Percentiles rank a stretch among this genome's conserved stretches.
Evolutionary conservation across 1,140 invertebrate genomes (phyloP).

Genomic region (Zaprionus vittiger): DNA sequence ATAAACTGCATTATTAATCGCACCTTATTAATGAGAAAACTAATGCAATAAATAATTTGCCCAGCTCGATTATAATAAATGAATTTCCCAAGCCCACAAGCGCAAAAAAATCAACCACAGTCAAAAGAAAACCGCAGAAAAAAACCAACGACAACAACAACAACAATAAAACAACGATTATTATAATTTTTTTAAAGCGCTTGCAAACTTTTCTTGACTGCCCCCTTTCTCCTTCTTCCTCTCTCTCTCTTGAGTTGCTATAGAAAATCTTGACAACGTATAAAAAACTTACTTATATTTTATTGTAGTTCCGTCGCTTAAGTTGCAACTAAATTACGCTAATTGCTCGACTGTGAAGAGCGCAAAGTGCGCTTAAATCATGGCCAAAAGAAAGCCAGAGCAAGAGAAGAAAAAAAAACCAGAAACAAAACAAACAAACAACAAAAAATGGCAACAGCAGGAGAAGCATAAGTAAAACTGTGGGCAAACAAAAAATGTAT

Average conservation of each 20-base stretch:
- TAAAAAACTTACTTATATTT: slow-evolving; percentile 54
- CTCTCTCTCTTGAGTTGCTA: not conserved
- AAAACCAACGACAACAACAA: slow-evolving; percentile 8
- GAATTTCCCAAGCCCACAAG: not conserved
- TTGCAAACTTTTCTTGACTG: slow-evolving; percentile 6
- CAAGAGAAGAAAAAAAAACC: slow-evolving; percentile 16
- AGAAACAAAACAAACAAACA: too few species aligned
- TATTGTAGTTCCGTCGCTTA: slow-evolving; percentile 75
- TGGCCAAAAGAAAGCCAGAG: slow-evolving; percentile 48
- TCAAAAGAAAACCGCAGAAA: slow-evolving; percentile 12
- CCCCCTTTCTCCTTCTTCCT: not conserved
- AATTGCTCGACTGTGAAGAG: slow-evolving; percentile 59
- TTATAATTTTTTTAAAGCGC: slow-evolving; percentile 18
- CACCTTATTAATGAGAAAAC: not conserved
- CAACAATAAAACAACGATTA: slow-evolving; percentile 29
- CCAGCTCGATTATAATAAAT: slow-evolving; percentile 2
- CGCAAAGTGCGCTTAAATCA: slow-evolving; percentile 48
- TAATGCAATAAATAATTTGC: slow-evolving; percentile 5
- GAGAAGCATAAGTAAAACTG: slow-evolving; percentile 20
- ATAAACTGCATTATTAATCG: not conserved
- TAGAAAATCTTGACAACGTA: slow-evolving; percentile 18
- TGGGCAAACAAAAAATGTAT: slow-evolving; percentile 26
- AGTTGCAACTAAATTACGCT: slow-evolving; percentile 81
- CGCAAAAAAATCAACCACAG: not conserved
- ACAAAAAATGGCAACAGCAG: slow-evolving; percentile 33